Evolutionary conservation across 2,888 invertebrate species (phyloP), one percentile per base, ranked within the genome.

Genomic region (Protula sp.): DNA sequence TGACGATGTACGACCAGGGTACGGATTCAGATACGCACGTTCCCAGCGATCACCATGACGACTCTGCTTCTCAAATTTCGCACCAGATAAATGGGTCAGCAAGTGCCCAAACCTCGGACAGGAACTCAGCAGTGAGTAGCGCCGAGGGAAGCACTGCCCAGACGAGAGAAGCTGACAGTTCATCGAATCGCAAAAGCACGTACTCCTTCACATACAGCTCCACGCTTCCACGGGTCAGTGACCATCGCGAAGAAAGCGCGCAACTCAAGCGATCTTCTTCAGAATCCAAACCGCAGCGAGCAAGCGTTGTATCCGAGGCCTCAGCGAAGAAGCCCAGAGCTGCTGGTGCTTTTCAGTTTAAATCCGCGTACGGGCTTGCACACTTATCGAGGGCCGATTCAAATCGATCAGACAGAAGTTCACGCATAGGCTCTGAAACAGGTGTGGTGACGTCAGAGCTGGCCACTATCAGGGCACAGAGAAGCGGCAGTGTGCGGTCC

Each of bases 1-100:
- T 60, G 45, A 27, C 30, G 30, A 60, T 60, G 38, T 60, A 60
- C 45, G 47, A 26, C 47, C 26, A 9, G 26, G 26, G 19, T 14
- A 38, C 19, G 38, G n/a, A n/a, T n/a, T n/a, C n/a, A n/a, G n/a
- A n/a, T n/a, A n/a, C n/a, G n/a, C n/a, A n/a, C n/a, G n/a, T n/a
- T n/a, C n/a, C n/a, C n/a, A n/a, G n/a, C n/a, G n/a, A n/a, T n/a
- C n/a, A n/a, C n/a, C n/a, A n/a, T n/a, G n/a, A n/a, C n/a, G 51
- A 14, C 51, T 38, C 38, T 38, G 38, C 19, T 9, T 38, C 38
- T 14, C 38, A 38, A 38, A 19, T 38, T 14, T 9, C 38, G 19
- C 19, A 9, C 9, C 38, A 38, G 38, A 38, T 38, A 38, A 38
- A 38, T 38, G 38, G 38, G 38, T 38, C 19, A 14, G 38, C 9